Evolutionary conservation across 2,888 invertebrate species (phyloP).

Genomic region (Drosophila fulvimacula): DNA sequence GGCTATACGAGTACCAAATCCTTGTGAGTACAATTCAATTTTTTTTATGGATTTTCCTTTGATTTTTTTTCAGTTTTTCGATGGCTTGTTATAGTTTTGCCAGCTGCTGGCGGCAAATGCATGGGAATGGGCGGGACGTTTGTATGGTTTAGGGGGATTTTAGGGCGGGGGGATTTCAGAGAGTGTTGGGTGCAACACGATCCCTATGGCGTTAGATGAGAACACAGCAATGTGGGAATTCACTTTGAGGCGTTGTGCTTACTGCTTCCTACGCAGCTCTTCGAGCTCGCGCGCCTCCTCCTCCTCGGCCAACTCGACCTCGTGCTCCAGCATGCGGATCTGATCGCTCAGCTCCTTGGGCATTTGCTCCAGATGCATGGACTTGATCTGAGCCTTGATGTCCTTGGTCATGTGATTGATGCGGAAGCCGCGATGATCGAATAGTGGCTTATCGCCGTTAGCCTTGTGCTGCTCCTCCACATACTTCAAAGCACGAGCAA

Average conservation of each 20-base stretch:
- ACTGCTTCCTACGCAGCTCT: conserved; percentile 17
- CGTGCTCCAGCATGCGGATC: conserved; percentile 72
- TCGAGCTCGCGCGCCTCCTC: conserved; percentile 58
- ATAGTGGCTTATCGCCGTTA: conserved; percentile 77
- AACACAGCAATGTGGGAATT: conserved; percentile 25
- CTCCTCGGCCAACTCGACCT: conserved; percentile 74
- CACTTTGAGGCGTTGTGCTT: neutral
- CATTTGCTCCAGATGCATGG: conserved; percentile 69
- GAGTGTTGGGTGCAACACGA: conserved; percentile 22
- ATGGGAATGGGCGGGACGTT: conserved; percentile 57
- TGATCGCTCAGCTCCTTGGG: conserved; percentile 71
- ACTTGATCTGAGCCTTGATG: conserved; percentile 74
- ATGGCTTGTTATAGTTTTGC: conserved; percentile 75
- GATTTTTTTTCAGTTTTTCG: conserved; percentile 47
- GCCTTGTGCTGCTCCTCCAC: conserved; percentile 86
- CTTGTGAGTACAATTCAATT: conserved; percentile 24
- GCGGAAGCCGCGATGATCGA: conserved; percentile 82
- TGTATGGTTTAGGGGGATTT: conserved; percentile 17
- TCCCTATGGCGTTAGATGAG: conserved; percentile 54
- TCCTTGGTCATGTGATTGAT: conserved; percentile 81
- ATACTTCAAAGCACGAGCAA: conserved; percentile 90
- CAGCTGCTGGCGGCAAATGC: conserved; percentile 59
- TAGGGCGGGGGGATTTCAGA: conserved; percentile 21
- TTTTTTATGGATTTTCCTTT: conserved; percentile 34
- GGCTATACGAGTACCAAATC: conserved; percentile 38